phyloP scores from a whole-genome alignment of 2,888 invertebrate species.

The Theodoxus fluviatilis region DNA sequence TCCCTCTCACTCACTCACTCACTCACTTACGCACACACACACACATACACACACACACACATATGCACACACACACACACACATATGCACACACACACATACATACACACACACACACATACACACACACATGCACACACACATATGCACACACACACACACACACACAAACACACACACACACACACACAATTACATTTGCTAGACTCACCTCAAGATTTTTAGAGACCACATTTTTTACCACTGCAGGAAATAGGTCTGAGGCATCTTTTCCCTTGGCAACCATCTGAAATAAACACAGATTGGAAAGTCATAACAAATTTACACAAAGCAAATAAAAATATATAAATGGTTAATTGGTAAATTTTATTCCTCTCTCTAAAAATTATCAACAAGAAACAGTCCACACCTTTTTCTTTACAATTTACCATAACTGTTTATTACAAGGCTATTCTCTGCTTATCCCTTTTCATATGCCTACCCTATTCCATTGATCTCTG shows the following conservation, averaged over 20 bases:
- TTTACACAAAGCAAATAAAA: background rate
- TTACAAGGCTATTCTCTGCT: no score
- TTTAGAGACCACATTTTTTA: constrained; percentile 99
- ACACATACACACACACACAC: background rate
- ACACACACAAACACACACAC: background rate
- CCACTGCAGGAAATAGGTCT: constrained; percentile 97
- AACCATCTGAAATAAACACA: constrained; percentile 77
- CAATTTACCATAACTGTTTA: no score
- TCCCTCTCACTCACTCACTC: no score
- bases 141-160: background rate
- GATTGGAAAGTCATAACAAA: constrained; percentile 25
- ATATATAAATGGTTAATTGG: background rate
- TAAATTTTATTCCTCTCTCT: background rate
- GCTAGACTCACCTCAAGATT: constrained; percentile 81
- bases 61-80: background rate
- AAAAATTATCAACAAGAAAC: background rate
- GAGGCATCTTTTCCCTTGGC: constrained; percentile 98
- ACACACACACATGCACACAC: background rate
- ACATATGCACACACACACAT: background rate
- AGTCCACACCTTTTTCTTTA: background rate
- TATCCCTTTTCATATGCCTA: no score
- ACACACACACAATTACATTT: background rate
- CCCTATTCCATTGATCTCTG: no score
- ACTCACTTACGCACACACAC: background rate
- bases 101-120: background rate